Evolutionary conservation across 2,888 invertebrate genomes (phyloP).

Genomic region (Tanaodytes sp.): DNA sequence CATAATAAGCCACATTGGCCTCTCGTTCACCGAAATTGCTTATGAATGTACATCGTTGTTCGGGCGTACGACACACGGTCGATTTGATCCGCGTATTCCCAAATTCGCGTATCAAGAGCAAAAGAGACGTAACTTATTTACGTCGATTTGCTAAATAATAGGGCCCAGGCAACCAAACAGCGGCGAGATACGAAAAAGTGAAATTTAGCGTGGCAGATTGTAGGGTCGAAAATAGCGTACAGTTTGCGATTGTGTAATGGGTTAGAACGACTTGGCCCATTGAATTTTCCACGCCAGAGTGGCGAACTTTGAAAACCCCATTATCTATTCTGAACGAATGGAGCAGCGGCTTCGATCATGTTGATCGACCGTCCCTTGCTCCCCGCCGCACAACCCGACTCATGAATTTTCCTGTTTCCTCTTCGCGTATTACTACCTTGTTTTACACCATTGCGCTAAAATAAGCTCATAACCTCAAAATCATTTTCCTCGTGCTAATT

Average conservation of each 20-base stretch:
- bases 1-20: too few species aligned
- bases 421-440: too few species aligned
- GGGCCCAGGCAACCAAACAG: slow-evolving; percentile 38
- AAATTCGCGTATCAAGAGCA: too few species aligned
- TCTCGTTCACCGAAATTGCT: too few species aligned
- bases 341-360: slow-evolving; percentile 31
- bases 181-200: slow-evolving; percentile 43
- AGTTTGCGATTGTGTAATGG: slow-evolving; percentile 55
- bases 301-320: slow-evolving; percentile 50
- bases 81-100: too few species aligned
- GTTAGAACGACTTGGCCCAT: slow-evolving; percentile 54
- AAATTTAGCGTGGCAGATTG: slow-evolving; percentile 55
- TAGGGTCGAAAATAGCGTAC: slow-evolving; percentile 53
- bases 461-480: too few species aligned
- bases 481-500: too few species aligned
- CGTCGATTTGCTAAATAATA: slow-evolving; percentile 44
- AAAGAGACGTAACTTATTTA: slow-evolving; percentile 40
- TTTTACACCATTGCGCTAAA: too few species aligned
- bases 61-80: too few species aligned
- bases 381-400: background rate
- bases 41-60: too few species aligned
- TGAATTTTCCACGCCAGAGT: slow-evolving; percentile 50
- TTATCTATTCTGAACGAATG: slow-evolving; percentile 47
- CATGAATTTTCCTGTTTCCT: too few species aligned
- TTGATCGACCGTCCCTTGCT: slow-evolving; percentile 30